A percentile compares a stretch with the other conserved stretches of the same genome.
Evolutionary conservation across 2,888 invertebrate genomes (phyloP).

Genomic region (Venusia cambrica): DNA sequence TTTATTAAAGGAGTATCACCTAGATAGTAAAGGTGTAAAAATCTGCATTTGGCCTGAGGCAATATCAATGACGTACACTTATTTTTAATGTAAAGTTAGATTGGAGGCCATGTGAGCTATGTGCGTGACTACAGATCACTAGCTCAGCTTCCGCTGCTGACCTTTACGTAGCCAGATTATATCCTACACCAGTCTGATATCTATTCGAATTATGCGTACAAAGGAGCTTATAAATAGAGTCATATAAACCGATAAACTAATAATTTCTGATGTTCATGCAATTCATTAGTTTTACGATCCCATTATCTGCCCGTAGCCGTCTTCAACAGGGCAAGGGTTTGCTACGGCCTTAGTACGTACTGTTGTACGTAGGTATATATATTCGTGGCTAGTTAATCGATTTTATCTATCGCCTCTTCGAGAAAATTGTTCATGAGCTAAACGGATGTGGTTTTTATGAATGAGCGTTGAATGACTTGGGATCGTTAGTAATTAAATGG

Average conservation of each 20-base stretch:
- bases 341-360: no score
- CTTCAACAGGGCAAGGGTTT: no score
- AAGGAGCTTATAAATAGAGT: no score
- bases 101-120: constrained; percentile 29
- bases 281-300: no score
- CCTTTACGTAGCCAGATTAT: constrained; percentile 27
- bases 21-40: no score
- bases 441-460: constrained; percentile 13
- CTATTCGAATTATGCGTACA: no score
- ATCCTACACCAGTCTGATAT: no score
- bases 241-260: no score
- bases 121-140: constrained; percentile 24
- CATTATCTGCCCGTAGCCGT: no score
- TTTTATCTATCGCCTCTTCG: constrained; percentile 12
- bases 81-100: constrained; percentile 18
- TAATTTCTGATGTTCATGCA: constrained; percentile 1
- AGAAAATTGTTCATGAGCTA: constrained; percentile 3
- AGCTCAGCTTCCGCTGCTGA: constrained; percentile 31
- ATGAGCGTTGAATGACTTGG: constrained; percentile 6
- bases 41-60: constrained; percentile 1
- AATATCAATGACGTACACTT: constrained; percentile 2
- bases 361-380: no score
- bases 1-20: no score
- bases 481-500: constrained; percentile 12
- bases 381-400: constrained; percentile 18